Percentiles rank a stretch among this genome's conserved stretches.
Evolutionary conservation across 1,140 invertebrate species (phyloP).

Genomic region (Formica exsecta): DNA sequence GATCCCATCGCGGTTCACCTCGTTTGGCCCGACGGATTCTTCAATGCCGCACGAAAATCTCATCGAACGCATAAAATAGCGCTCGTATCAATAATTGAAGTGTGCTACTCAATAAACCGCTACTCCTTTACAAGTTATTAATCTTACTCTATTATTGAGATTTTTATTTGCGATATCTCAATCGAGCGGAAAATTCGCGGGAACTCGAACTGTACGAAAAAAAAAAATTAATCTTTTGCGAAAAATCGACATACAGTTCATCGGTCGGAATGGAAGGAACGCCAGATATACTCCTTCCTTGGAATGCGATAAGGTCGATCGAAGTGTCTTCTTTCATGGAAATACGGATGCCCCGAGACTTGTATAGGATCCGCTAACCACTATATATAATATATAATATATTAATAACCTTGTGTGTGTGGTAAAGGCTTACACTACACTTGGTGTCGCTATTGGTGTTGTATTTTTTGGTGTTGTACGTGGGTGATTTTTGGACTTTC

Average conservation of each 20-base stretch:
- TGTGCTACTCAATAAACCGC: not conserved
- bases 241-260: not conserved
- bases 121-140: not conserved
- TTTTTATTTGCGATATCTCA: not conserved
- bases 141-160: not conserved
- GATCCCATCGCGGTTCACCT: constrained; percentile 73
- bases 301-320: constrained; percentile 45
- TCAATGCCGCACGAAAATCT: constrained; percentile 53
- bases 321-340: constrained; percentile 29
- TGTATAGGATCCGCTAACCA: constrained; percentile 79
- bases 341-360: constrained; percentile 53
- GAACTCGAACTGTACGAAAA: not conserved
- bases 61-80: not conserved
- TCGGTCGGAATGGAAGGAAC: not conserved
- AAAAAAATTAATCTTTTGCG: not conserved
- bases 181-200: not conserved
- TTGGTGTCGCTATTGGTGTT: constrained; percentile 87
- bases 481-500: constrained; percentile 80
- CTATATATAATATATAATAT: constrained; percentile 55
- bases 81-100: not conserved
- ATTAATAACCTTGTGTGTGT: constrained; percentile 86
- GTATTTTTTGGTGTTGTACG: constrained; percentile 86
- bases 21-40: constrained; percentile 63
- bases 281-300: constrained; percentile 40
- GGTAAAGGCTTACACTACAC: constrained; percentile 86